Conservation (phyloP, 2,888 invertebrate genomes). For the Ctena decussata region DNA sequence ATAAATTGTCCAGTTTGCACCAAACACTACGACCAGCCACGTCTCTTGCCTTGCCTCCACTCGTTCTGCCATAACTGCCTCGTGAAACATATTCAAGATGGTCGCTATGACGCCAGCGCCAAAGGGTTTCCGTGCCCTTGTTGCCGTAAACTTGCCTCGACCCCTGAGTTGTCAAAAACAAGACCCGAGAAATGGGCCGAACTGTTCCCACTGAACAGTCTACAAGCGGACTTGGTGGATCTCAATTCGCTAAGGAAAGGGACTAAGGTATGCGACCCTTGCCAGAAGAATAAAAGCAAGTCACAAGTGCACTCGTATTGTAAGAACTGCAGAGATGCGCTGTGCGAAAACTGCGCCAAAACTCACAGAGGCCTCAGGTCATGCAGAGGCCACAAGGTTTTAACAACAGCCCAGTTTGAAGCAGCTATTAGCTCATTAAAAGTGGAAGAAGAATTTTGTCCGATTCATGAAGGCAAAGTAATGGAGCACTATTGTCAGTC, state of each 20-base stretch:
- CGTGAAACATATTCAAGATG: conserved; percentile 51
- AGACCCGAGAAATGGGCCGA: conserved; percentile 64
- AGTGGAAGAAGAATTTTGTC: conserved; percentile 66
- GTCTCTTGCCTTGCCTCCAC: conserved; percentile 68
- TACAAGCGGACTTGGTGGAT: conserved; percentile 66
- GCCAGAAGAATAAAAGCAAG: conserved; percentile 61
- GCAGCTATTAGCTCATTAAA: conserved; percentile 66
- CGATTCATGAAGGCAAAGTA: conserved; percentile 56
- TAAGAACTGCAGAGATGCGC: conserved; percentile 69
- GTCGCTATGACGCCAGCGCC: conserved; percentile 3
- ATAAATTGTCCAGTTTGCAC: conserved; percentile 67
- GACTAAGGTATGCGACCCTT: conserved; percentile 67
- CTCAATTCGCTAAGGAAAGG: conserved; percentile 65
- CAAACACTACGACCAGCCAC: conserved; percentile 60
- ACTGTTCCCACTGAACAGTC: conserved; percentile 68
- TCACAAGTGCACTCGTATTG: conserved; percentile 66
- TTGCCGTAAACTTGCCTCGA: conserved; percentile 56
- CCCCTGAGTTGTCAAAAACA: conserved; percentile 41
- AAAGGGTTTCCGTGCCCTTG: conserved; percentile 64
- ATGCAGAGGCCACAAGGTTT: conserved; percentile 67
- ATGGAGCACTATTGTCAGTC: conserved; percentile 65
- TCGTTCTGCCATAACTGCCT: conserved; percentile 69
- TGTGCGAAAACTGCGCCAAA: conserved; percentile 68
- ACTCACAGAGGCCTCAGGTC: conserved; percentile 68
- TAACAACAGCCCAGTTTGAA: conserved; percentile 59